Conservation (phyloP, 2,888 invertebrate species). For the Hydraecia micacea region DNA sequence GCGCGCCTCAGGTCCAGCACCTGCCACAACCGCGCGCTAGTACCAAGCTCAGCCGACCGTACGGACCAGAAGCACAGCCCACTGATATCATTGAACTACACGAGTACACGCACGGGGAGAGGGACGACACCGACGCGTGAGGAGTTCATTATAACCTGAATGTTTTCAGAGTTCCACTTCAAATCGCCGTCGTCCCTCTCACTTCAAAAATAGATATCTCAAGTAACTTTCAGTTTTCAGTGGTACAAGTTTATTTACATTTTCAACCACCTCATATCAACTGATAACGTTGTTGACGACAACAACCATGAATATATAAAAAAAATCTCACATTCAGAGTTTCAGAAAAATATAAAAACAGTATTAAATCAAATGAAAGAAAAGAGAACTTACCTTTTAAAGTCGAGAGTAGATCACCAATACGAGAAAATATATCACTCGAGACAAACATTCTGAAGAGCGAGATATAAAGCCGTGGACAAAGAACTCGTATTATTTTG, state of each 20-base stretch:
- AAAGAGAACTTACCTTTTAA: slow-evolving; percentile 83
- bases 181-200: slow-evolving; percentile 52
- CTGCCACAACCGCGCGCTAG: slow-evolving; percentile 86
- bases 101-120: slow-evolving; percentile 44
- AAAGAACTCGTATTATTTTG: slow-evolving; percentile 79
- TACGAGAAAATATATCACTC: slow-evolving; percentile 79
- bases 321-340: slow-evolving; percentile 54
- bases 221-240: slow-evolving; percentile 43
- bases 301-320: slow-evolving; percentile 34
- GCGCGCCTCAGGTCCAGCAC: slow-evolving; percentile 95
- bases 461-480: slow-evolving; percentile 80
- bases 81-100: slow-evolving; percentile 36
- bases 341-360: slow-evolving; percentile 57
- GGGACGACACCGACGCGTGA: slow-evolving; percentile 33
- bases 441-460: slow-evolving; percentile 80
- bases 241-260: slow-evolving; percentile 43
- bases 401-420: slow-evolving; percentile 71
- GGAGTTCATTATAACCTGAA: neutral
- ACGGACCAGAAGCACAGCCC: slow-evolving; percentile 59
- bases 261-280: slow-evolving; percentile 37
- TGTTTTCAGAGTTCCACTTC: neutral
- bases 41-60: slow-evolving; percentile 37
- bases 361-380: slow-evolving; percentile 66
- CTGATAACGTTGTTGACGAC: slow-evolving; percentile 25
- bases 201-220: slow-evolving; percentile 25